Base-by-base conservation (phyloP, 2,888 invertebrate genomes). In the Conops quadrifasciatus region DNA sequence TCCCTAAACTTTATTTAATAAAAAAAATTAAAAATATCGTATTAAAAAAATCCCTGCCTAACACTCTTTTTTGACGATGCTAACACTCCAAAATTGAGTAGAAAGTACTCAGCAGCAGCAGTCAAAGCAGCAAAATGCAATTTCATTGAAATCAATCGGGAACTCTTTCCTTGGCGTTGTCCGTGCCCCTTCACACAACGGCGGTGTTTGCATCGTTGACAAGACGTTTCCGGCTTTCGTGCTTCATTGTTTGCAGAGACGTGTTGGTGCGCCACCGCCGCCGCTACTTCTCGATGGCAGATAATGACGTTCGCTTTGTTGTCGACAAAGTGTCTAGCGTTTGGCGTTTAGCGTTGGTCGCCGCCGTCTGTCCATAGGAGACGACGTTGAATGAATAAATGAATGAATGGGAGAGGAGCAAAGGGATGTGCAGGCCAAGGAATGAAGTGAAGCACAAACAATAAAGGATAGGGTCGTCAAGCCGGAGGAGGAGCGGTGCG, bases 191-290 rank as follows among this genome's bases (percentile, higher is more conserved):
- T 19, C 53, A 53, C 16, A 53, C 36, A 36, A 62, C 30, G 65
- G 26, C 13, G 21, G 26, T 67, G 67, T 58, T 58, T 24, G 24
- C 58, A 56, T 59, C 43, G 47, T 67, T 58, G 59, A 67, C 45
- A 67, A 59, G 45, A 58, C 58, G 59, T 62, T 71, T 71, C 71
- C 71, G 53, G 71, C 45, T 67, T 71, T 63, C 62, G 45, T 70
- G 13, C 26, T 70, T 13, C 58, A 26, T 56, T 47, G 49, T 26
- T 43, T 45, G 26, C 71, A 67, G 45, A 47, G 24, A 58, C 21
- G 26, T 28, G 58, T 26, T 24, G 15, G 28, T 58, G 24, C 16
- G 28, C 36, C 36, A 9, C 36, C 36, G 9, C 9, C 9, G 36
- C 9, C 36, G 36, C 36, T 36, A 36, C 58, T 58, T 58, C 26